These are phyloP conservation scores for Petrocephalus zakoni DNA, from an alignment of 2,113 vertebrate species.

Conservation along the genomic window DNA sequence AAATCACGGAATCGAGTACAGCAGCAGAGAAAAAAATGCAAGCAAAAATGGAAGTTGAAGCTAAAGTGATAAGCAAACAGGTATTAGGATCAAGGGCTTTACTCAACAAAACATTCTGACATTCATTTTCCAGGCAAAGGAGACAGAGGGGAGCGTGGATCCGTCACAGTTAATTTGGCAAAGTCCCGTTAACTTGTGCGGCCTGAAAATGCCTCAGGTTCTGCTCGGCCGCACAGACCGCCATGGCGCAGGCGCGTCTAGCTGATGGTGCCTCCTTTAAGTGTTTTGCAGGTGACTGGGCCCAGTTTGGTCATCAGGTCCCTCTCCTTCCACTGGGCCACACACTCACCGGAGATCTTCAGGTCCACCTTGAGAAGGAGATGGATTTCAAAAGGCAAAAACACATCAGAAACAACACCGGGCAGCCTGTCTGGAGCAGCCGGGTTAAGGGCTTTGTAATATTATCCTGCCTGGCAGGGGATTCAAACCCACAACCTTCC, in stretches of 20 bases:
- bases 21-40: neutral
- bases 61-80: neutral
- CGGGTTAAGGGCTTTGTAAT: neutral
- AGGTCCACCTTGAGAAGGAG: conserved; percentile 70
- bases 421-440: neutral
- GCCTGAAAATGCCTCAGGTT: neutral
- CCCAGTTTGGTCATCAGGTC: conserved; percentile 88
- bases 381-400: neutral
- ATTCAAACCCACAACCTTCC: neutral
- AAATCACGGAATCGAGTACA: neutral
- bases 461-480: neutral
- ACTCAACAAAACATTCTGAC: neutral
- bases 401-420: neutral
- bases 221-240: neutral
- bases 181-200: neutral
- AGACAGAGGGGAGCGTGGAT: neutral
- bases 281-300: conserved; percentile 79
- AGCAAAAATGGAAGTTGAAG: neutral
- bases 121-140: neutral
- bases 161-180: neutral
- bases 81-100: neutral
- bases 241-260: conserved; percentile 53
- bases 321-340: conserved; percentile 85
- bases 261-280: conserved; percentile 87
- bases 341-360: conserved; percentile 69